Base-by-base conservation (phyloP, 2,888 invertebrate genomes). In the Nysson spinosus region DNA sequence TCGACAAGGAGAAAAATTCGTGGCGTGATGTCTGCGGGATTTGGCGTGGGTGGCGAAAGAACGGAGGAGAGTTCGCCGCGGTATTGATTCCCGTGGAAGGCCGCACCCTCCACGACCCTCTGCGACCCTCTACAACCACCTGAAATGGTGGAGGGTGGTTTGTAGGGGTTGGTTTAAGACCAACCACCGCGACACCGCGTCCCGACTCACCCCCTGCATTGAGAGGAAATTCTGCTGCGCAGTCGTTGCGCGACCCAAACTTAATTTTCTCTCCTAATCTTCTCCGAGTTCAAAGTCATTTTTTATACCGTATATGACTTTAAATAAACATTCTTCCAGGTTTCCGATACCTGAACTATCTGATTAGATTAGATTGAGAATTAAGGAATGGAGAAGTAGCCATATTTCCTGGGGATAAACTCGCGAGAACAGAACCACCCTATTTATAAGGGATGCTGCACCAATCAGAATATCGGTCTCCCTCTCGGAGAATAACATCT, bases 21-120 rank as follows among this genome's bases (percentile, higher is more conserved):
- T 37, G 51, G 39, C 51, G 42, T 22, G 54, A 46, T 51, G 63
- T 46, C 63, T 57, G 66, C 52, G 58, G 65, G 63, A 66, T 66
- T 66, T 64, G 42, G 47, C 58, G 49, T 39, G 49, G 46, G 12
- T 16, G 56, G 43, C 30, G 50, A 51, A 47, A 40, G 46, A 49
- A 35, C 43, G 26, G 43, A 37, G 37, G 51, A 44, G 54, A 64
- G 47, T 51, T 42, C 26, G 32, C 44, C 60, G 60, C 47, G 67
- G 75, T 79, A 79, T 79, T 78, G 79, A 79, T 79, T 77, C 62
- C 64, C 64, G 30, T 39, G 52, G 19, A 44, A 74, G 63, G 72
- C 77, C 76, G 76, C 78, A 78, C 77, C 78, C 74, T 77, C 70
- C 35, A 52, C 58, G 57, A 62, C 72, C 54, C 65, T 54, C 67